Evolutionary conservation across 2,888 invertebrate genomes (phyloP).

Genomic region (Lepas anatifera): DNA sequence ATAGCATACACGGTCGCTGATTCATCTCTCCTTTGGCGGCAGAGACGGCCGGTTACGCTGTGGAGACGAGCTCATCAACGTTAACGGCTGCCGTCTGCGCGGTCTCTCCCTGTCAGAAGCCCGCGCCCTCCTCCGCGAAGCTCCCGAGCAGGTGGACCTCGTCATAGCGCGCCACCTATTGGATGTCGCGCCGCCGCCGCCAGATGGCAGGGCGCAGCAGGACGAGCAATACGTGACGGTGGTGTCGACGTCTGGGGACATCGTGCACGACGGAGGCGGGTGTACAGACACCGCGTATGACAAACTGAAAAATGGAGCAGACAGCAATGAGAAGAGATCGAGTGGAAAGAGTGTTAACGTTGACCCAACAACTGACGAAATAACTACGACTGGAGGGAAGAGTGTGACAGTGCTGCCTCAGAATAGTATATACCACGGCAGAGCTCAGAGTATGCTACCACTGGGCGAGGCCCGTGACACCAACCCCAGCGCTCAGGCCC

Average conservation of each 20-base stretch:
- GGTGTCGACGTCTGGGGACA: not conserved
- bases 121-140: conserved; percentile 30
- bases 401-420: too few species aligned
- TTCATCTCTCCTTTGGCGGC: too few species aligned
- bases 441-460: too few species aligned
- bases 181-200: not conserved
- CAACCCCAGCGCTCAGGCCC: conserved; percentile 12
- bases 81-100: conserved; percentile 66
- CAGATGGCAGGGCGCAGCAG: not conserved
- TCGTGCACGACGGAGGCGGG: not conserved
- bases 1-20: too few species aligned
- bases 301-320: too few species aligned
- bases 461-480: too few species aligned
- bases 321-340: too few species aligned
- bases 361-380: too few species aligned
- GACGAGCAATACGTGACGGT: conserved; percentile 1
- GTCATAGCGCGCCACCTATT: not conserved
- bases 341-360: too few species aligned
- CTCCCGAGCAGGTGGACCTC: conserved; percentile 14
- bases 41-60: conserved; percentile 66
- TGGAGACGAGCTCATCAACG: conserved; percentile 78
- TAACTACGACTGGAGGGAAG: too few species aligned
- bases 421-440: too few species aligned
- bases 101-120: conserved; percentile 54
- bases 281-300: too few species aligned